A percentile compares a stretch with the other conserved stretches of the same genome.
Conservation (phyloP, 2,888 invertebrate genomes). For the Malacosoma neustria region DNA sequence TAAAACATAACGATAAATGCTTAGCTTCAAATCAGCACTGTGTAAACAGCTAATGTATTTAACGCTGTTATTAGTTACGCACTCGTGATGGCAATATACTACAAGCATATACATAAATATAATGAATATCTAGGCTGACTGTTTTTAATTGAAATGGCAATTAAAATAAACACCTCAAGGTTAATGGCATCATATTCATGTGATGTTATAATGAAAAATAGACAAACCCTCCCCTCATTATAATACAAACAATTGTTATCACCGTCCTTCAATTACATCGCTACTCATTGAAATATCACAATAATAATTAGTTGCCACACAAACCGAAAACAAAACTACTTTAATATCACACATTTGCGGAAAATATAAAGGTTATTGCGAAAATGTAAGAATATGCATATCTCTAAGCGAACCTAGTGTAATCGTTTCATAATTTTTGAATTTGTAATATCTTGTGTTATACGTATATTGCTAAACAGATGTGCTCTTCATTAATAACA, state of each 20-base stretch:
- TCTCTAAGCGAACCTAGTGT: slow-evolving; percentile 15
- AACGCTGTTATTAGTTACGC: too few relatives aligned
- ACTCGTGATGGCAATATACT: too few relatives aligned
- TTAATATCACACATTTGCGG: slow-evolving; percentile 3
- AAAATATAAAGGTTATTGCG: slow-evolving; percentile 11
- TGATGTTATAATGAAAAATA: not conserved
- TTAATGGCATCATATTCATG: slow-evolving; percentile 7
- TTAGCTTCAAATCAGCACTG: too few relatives aligned
- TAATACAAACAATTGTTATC: too few relatives aligned
- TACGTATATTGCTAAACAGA: too few relatives aligned
- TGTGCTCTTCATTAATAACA: too few relatives aligned
- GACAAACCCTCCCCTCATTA: too few relatives aligned
- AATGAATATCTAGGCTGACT: not conserved
- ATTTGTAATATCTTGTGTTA: slow-evolving; percentile 23
- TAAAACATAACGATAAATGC: too few relatives aligned
- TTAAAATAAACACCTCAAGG: slow-evolving; percentile 12
- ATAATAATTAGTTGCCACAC: not conserved
- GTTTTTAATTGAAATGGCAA: slow-evolving; percentile 3
- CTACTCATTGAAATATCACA: too few relatives aligned
- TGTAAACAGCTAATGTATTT: too few relatives aligned
- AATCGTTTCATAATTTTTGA: slow-evolving; percentile 26
- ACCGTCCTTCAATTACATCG: too few relatives aligned
- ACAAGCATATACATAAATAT: too few relatives aligned
- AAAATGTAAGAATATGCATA: slow-evolving; percentile 11
- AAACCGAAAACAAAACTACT: slow-evolving; percentile 5